A percentile compares a stretch with the other conserved stretches of the same genome.
Conservation (phyloP, 2,888 invertebrate species). For the Calameuta filiformis region DNA sequence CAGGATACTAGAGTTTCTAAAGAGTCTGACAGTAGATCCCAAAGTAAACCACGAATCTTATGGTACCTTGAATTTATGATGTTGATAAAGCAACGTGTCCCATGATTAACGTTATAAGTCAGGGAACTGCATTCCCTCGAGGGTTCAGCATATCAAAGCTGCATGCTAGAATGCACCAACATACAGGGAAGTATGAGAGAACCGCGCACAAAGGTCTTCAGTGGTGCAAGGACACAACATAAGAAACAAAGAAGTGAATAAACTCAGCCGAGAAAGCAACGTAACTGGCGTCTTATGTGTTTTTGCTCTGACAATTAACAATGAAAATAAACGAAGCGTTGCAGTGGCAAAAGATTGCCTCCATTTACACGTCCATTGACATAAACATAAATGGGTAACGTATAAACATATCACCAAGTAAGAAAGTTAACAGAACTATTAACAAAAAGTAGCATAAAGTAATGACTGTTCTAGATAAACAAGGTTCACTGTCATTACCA, state of each 20-base stretch:
- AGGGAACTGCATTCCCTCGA: not conserved
- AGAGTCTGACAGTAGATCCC: not conserved
- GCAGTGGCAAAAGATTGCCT: not conserved
- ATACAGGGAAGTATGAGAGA: not conserved
- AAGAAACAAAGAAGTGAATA: not conserved
- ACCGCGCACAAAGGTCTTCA: not conserved
- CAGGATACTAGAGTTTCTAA: not conserved
- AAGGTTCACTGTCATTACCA: not conserved
- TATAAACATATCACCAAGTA: not conserved
- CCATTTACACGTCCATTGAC: not conserved
- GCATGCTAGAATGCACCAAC: not conserved
- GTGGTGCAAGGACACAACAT: not conserved
- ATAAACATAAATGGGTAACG: not conserved
- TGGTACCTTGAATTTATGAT: not conserved
- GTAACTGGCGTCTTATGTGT: not conserved
- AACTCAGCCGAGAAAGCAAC: not conserved
- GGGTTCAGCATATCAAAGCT: not conserved
- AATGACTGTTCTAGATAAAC: not conserved
- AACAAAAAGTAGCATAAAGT: not conserved
- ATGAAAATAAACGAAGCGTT: not conserved
- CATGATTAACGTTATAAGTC: not conserved
- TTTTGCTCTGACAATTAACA: not conserved
- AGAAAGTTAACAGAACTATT: not conserved
- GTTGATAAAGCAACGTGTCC: not conserved
- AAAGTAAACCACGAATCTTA: not conserved